A percentile compares a stretch with the other conserved stretches of the same genome.
Evolutionary conservation across 2,797 vertebrate genomes (phyloP).

Genomic region (Propithecus perrieri): DNA sequence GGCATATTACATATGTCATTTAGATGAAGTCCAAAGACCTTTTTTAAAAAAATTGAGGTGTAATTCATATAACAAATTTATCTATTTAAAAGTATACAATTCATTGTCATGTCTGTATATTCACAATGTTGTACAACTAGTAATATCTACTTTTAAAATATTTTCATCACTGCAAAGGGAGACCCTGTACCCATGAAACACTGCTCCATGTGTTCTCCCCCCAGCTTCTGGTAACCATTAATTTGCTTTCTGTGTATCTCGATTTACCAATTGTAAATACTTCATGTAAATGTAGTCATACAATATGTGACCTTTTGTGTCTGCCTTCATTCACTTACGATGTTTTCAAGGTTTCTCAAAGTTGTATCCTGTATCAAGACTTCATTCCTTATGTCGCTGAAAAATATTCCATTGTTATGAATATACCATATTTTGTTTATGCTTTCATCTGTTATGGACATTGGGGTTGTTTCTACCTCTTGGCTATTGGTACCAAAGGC

Average conservation of each 20-base stretch:
- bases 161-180: not conserved
- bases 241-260: not conserved
- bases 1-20: not conserved
- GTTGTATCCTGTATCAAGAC: not conserved
- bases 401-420: not conserved
- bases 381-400: not conserved
- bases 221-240: not conserved
- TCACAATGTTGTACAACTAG: not conserved
- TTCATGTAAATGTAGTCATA: not conserved
- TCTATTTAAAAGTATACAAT: not conserved
- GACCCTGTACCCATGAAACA: not conserved
- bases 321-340: not conserved
- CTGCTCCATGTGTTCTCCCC: not conserved
- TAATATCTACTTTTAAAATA: not conserved
- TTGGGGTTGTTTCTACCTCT: not conserved
- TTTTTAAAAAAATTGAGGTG: not conserved
- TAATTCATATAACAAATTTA: not conserved
- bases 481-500: not conserved
- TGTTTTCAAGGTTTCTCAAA: not conserved
- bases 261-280: not conserved
- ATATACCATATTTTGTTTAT: not conserved
- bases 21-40: not conserved
- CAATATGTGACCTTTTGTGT: not conserved
- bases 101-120: not conserved
- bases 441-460: not conserved